phyloP scores from a whole-genome alignment of 2,113 vertebrate species.

The Lamprotornis superbus region DNA sequence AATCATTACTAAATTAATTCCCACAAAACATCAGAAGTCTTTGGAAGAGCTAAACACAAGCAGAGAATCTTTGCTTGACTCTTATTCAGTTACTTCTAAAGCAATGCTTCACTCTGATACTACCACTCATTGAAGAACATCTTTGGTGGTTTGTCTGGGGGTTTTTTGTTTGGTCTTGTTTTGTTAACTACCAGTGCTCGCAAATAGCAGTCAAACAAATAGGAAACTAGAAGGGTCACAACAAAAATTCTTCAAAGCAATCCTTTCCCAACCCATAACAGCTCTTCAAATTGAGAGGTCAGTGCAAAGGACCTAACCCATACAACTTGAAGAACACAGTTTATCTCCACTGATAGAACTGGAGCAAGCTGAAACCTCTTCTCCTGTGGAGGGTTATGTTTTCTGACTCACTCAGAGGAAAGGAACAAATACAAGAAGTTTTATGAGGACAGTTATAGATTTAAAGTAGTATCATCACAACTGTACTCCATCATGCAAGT shows the following conservation, averaged over 20 bases:
- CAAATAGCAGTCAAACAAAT: not conserved
- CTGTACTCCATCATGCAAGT: not conserved
- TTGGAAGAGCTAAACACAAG: not conserved
- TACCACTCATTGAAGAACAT: not conserved
- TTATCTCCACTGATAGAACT: not conserved
- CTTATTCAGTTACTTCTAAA: not conserved
- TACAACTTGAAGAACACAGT: not conserved
- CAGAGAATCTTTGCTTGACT: not conserved
- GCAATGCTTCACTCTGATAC: not conserved
- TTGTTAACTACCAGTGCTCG: not conserved
- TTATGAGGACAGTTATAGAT: not conserved
- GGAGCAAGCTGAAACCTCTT: not conserved
- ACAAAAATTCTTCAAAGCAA: not conserved
- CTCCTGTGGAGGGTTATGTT: not conserved
- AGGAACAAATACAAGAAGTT: not conserved
- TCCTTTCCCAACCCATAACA: not conserved
- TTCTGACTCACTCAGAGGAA: not conserved
- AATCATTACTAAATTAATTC: not conserved
- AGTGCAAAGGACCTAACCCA: not conserved
- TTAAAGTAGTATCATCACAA: not conserved
- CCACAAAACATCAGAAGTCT: not conserved
- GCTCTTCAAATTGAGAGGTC: not conserved
- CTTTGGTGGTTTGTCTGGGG: not conserved
- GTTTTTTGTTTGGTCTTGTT: not conserved
- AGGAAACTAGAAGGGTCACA: not conserved